Percentiles rank a stretch among this genome's conserved stretches.
These are phyloP conservation scores for Rosalia funebris DNA, from an alignment of 2,888 invertebrate genomes.

Conservation along the genomic window DNA sequence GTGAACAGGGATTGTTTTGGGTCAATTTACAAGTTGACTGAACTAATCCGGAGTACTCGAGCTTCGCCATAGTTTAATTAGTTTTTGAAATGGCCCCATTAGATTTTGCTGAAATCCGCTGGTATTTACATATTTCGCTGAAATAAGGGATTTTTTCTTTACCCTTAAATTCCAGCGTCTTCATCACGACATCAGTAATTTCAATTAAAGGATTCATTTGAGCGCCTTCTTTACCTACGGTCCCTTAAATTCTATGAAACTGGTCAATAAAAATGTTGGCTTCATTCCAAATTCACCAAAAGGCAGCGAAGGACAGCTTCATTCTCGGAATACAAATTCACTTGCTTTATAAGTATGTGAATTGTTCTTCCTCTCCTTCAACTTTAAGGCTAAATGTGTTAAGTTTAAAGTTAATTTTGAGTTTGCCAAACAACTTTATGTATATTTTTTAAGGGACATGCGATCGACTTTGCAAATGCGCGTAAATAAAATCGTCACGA, in stretches of 20 bases:
- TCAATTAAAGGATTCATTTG: constrained; percentile 36
- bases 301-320: constrained; percentile 13
- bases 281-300: constrained; percentile 30
- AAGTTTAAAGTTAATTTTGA: constrained; percentile 13
- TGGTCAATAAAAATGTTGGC: constrained; percentile 45
- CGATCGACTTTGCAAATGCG: neutral
- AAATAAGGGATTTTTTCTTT: neutral
- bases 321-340: constrained; percentile 20
- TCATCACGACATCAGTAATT: constrained; percentile 31
- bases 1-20: neutral
- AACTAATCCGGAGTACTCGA: constrained; percentile 2
- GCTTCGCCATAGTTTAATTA: constrained; percentile 8
- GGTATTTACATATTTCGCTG: constrained; percentile 17
- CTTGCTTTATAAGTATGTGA: constrained; percentile 10
- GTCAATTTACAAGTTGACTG: neutral
- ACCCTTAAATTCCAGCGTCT: constrained; percentile 24
- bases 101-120: constrained; percentile 3
- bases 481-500: too few relatives aligned
- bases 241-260: constrained; percentile 27
- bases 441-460: neutral
- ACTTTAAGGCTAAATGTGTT: constrained; percentile 11
- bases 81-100: constrained; percentile 11
- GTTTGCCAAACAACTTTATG: neutral
- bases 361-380: neutral
- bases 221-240: constrained; percentile 32